phyloP scores from a whole-genome alignment of 2,888 invertebrate genomes.

The Lepidocyrtoides sp. region DNA sequence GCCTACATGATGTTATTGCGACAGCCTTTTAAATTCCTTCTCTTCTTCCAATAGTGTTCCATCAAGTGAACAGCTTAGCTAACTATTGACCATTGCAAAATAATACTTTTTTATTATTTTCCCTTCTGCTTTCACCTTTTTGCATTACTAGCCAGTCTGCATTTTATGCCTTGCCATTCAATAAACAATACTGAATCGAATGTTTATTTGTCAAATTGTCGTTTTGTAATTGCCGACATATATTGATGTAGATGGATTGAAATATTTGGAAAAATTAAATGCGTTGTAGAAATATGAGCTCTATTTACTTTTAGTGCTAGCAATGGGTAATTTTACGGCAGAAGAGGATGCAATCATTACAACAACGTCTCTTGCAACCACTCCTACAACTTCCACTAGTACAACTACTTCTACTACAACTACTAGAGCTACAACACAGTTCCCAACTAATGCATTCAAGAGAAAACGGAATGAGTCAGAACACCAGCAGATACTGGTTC shows the following conservation, averaged over 20 bases:
- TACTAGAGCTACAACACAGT: conserved; percentile 1
- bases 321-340: conserved; percentile 79
- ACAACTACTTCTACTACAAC: conserved; percentile 13
- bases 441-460: conserved; percentile 70
- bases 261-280: neutral
- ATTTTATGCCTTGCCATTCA: conserved; percentile 21
- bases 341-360: conserved; percentile 56
- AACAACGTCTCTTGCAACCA: neutral
- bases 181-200: conserved; percentile 23
- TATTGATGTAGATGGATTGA: neutral
- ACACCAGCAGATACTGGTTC: conserved; percentile 69
- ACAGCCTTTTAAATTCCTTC: conserved; percentile 54
- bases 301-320: conserved; percentile 65
- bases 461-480: conserved; percentile 74
- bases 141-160: conserved; percentile 42
- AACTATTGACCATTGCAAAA: conserved; percentile 31
- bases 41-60: neutral
- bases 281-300: conserved; percentile 42
- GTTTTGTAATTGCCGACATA: neutral
- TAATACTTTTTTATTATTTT: neutral
- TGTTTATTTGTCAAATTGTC: conserved; percentile 37
- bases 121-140: neutral
- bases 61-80: neutral
- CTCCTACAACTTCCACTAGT: neutral
- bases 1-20: neutral